Conservation (phyloP, 2,888 invertebrate species). For the Timema podura region DNA sequence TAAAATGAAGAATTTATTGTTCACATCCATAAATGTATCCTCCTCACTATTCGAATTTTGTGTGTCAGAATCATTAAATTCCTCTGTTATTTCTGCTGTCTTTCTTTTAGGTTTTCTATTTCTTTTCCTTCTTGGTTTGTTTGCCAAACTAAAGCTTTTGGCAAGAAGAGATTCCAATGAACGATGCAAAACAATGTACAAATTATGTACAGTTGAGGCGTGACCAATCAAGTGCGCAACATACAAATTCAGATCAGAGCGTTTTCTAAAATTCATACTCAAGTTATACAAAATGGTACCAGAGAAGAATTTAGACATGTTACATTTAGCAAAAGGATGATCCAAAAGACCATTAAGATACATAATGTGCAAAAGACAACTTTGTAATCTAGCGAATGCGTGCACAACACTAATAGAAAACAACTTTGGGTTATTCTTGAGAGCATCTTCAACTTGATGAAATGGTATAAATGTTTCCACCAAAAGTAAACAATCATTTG, state of each 20-base stretch:
- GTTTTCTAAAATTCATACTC: conserved; percentile 56
- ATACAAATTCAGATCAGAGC: conserved; percentile 52
- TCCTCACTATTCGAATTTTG: too few relatives aligned
- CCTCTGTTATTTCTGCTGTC: too few relatives aligned
- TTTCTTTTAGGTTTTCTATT: too few relatives aligned
- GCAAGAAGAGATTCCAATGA: too few relatives aligned
- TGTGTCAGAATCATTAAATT: too few relatives aligned
- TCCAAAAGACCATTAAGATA: conserved; percentile 62
- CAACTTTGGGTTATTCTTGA: conserved; percentile 51
- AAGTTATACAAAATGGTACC: conserved; percentile 75
- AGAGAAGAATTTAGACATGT: conserved; percentile 62
- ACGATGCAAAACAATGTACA: too few relatives aligned
- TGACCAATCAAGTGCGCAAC: conserved; percentile 40
- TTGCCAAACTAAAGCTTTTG: too few relatives aligned
- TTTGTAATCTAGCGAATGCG: conserved; percentile 63
- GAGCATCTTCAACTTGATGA: conserved; percentile 55
- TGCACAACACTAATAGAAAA: conserved; percentile 58
- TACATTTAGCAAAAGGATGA: conserved; percentile 53
- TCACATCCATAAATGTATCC: too few relatives aligned
- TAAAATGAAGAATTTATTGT: too few relatives aligned
- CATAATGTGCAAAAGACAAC: conserved; percentile 55
- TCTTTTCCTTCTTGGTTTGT: too few relatives aligned
- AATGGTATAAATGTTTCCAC: conserved; percentile 55
- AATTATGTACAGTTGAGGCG: too few relatives aligned
- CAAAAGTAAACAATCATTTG: conserved; percentile 56